phyloP scores from a whole-genome alignment of 2,113 vertebrate genomes.

The Leptosomus discolor region DNA sequence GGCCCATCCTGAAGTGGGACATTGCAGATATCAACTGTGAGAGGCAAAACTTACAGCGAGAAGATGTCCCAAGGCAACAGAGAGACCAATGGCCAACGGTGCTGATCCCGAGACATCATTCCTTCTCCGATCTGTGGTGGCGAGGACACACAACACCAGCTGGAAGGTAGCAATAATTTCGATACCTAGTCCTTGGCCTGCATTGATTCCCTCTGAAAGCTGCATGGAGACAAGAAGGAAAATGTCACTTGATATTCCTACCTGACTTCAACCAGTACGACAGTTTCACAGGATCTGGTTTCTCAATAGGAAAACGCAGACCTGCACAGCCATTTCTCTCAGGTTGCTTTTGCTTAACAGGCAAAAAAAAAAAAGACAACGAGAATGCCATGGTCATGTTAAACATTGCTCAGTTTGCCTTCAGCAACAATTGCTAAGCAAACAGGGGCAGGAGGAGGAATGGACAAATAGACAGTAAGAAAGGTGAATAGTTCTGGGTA shows the following conservation, averaged over 20 bases:
- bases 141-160: constrained; percentile 93
- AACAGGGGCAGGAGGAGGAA: background rate
- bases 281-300: background rate
- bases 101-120: constrained; percentile 88
- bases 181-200: constrained; percentile 89
- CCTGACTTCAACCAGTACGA: fast-evolving
- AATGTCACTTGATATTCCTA: background rate
- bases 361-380: background rate
- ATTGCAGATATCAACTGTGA: background rate
- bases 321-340: background rate
- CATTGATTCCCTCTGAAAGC: constrained; percentile 75
- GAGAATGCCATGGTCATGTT: background rate
- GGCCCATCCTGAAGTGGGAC: too few species aligned
- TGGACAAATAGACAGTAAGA: background rate
- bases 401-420: background rate
- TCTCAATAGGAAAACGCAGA: fast-evolving
- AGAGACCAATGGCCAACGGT: constrained; percentile 92
- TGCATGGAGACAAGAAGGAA: background rate
- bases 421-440: background rate
- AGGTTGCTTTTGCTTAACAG: background rate
- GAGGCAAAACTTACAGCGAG: constrained; percentile 83
- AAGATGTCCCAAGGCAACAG: constrained; percentile 90
- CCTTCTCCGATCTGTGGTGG: constrained; percentile 90
- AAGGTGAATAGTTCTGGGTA: background rate
- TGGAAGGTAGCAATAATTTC: constrained; percentile 94